Base-by-base conservation (phyloP, 2,113 vertebrate species). In the Bostrychus sinensis region DNA sequence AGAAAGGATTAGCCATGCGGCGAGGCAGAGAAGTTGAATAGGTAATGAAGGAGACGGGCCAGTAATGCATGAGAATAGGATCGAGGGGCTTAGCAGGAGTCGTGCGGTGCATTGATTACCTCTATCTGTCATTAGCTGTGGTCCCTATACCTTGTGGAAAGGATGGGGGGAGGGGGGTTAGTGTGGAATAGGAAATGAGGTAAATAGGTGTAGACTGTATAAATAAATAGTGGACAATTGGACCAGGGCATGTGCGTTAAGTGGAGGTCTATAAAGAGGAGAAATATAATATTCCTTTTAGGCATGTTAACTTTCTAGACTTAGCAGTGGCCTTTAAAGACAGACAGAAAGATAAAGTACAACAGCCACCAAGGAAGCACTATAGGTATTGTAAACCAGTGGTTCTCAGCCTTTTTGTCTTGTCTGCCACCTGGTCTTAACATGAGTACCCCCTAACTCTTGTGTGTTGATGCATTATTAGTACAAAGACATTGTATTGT, bases 1-100 rank as follows among this genome's bases (percentile, higher is more conserved):
- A 75, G 61, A 75, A 80, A 86, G 84, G 85, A 89, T 89, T 91
- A 89, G 78, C 69, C 72, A 81, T 78, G 81, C 79, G 41, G 66
- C 65, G 60, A 83, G 81, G 75, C 54, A 37, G 72, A 76, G 82
- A 81, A 72, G 81, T 72, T 88, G 86, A 86, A 88, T 86, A 66
- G 83, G 79, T 76, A 85, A 88, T 87, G 81, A 83, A 80, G 84
- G 72, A 87, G 73, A 76, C 53, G 39, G 68, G 63, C 70, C 71
- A 77, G 84, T 80, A 86, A 84, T 89, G 83, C 84, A 85, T 88
- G 81, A 85, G 87, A 89, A 84, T 87, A 78, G 77, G 81, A 78
- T 71, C 56, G 70, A 66, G 60, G 75, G 74, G 84, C 86, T 88
- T 88, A 87, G 74, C 73, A 43, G 77, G 65, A 83, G 84, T 72